Evolutionary conservation across 2,113 vertebrate genomes (phyloP), one percentile per base, ranked within the genome.

Genomic region (Pseudopipra pipra): DNA sequence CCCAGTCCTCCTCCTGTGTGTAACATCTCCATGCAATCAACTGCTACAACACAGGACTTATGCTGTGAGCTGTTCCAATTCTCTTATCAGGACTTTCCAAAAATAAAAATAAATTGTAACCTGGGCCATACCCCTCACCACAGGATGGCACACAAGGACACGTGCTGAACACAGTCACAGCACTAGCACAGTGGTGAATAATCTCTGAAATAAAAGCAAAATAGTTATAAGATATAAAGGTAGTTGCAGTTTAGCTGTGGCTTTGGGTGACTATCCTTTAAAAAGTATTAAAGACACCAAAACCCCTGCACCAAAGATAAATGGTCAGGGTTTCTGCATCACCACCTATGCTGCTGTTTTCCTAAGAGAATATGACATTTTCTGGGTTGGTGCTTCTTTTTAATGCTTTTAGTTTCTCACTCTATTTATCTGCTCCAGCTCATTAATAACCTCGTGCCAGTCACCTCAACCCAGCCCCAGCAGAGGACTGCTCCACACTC

Each of bases 61-160:
- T 20, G 15, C 46, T 30, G 44, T 17, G 55, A 74, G 8, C 44
- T 73, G 25, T 27, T 63, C 58, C 33, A 35, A 19, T 15, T 5
- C 31, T 51, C 51, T 31, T 22, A 18, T 1, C 23, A 31, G 65
- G 10, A 59, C 44, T 23, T 82, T 37, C 47, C 70, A 80, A 85
- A 63, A 49, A 30, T 28, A 59, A 37, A 87, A 82, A 44, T 8
- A 33, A 66, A 58, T 6, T 31, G 61, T 22, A 9, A 59, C 47
- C 44, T 24, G 27, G 58, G 58, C 25, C 72, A 27, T 21, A 49
- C 4, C 41, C 30, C 12, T 33, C 25, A 8, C 90, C 85, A 86
- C 90, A 84, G 84, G 90, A 80, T 52, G 87, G 84, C 81, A 87
- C 2, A 37, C 79, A 14, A 89, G 51, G 90, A 81, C 70, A 61